Percentiles rank a stretch among this genome's conserved stretches.
phyloP scores from a whole-genome alignment of 2,113 vertebrate genomes.

The Gavia stellata region DNA sequence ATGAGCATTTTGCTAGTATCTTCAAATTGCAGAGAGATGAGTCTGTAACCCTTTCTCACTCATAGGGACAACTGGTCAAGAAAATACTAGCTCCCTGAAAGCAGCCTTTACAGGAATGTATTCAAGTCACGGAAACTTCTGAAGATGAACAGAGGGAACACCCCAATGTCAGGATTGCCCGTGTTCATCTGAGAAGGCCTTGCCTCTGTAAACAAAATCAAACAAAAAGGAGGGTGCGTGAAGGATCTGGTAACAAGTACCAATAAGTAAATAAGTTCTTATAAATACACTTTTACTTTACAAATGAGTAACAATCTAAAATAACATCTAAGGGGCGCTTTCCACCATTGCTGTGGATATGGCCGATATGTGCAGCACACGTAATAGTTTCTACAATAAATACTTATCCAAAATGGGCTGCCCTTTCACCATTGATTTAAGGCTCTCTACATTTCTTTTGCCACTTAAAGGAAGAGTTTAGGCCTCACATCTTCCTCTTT shows the following conservation, averaged over 20 bases:
- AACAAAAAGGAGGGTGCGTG: background rate
- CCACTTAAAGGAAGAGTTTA: background rate
- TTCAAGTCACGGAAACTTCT: rapidly evolving
- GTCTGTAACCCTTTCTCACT: background rate
- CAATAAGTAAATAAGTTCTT: background rate
- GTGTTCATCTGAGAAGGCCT: background rate
- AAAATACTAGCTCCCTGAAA: background rate
- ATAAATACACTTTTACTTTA: background rate
- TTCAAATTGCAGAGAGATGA: background rate
- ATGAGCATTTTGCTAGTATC: background rate
- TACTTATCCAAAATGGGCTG: background rate
- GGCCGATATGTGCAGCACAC: rapidly evolving
- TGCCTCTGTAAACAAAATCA: background rate
- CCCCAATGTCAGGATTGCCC: background rate
- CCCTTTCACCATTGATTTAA: background rate
- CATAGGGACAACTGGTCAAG: background rate
- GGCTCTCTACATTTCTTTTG: background rate
- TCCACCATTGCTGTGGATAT: background rate
- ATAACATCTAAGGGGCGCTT: background rate
- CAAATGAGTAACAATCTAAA: background rate
- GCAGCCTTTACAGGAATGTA: background rate
- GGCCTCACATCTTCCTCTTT: background rate
- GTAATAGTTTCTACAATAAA: background rate
- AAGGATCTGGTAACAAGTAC: background rate
- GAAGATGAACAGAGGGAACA: background rate